Conservation (phyloP, 2,113 vertebrate genomes). For the Elephantulus edwardii region DNA sequence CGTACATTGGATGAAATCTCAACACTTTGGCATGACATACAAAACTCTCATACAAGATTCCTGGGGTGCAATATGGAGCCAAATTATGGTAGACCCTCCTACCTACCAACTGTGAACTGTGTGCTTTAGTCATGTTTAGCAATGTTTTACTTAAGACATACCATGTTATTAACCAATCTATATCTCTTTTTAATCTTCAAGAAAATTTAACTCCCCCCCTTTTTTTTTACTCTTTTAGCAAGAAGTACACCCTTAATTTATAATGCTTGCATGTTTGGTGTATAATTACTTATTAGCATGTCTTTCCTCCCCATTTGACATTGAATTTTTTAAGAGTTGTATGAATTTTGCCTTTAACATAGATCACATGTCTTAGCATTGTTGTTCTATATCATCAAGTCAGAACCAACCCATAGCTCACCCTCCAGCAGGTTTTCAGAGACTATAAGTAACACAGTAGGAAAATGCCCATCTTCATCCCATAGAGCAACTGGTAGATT, state of each 20-base stretch:
- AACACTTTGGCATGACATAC: background rate
- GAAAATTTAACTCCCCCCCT: background rate
- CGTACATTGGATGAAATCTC: slow-evolving; percentile 13
- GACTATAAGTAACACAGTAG: too few species aligned
- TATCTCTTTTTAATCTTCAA: slow-evolving; percentile 8
- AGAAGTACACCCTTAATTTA: background rate
- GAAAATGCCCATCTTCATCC: too few species aligned
- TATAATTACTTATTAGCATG: slow-evolving; percentile 5
- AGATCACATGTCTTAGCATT: background rate
- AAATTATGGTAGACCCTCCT: background rate
- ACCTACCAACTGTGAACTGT: background rate
- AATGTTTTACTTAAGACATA: background rate
- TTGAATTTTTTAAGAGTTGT: background rate
- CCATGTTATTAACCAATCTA: background rate
- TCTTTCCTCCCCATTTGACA: background rate
- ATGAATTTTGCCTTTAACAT: background rate
- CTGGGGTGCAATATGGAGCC: background rate
- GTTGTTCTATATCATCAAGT: too few species aligned
- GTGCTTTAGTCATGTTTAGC: background rate
- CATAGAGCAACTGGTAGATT: too few species aligned
- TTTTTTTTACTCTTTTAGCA: background rate
- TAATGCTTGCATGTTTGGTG: background rate
- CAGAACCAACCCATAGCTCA: too few species aligned
- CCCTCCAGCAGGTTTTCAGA: too few species aligned
- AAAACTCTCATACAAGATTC: slow-evolving; percentile 31